phyloP scores from a whole-genome alignment of 2,888 invertebrate genomes.

The Scaptomyza parva region DNA sequence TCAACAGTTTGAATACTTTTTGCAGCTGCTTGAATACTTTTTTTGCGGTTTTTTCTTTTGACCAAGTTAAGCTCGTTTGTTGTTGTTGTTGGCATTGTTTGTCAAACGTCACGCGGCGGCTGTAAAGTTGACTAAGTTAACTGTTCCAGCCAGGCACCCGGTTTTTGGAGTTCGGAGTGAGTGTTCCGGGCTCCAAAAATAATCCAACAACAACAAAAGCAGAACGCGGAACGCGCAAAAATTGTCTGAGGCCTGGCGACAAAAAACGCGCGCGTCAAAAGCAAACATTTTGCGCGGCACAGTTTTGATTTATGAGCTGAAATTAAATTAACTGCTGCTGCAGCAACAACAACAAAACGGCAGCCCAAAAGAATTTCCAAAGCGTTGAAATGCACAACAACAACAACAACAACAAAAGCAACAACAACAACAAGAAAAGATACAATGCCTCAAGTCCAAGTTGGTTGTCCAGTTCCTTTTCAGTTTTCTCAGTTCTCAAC shows the following conservation, averaged over 20 bases:
- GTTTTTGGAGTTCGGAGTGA: constrained; percentile 14
- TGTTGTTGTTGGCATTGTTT: constrained; percentile 67
- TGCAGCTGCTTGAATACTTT: constrained; percentile 48
- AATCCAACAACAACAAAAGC: constrained; percentile 9
- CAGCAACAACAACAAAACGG: constrained; percentile 45
- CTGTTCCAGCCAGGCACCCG: constrained; percentile 49
- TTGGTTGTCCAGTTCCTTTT: constrained; percentile 54
- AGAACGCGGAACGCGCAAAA: constrained; percentile 55
- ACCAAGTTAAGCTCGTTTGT: constrained; percentile 41
- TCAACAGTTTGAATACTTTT: constrained; percentile 15
- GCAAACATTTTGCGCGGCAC: constrained; percentile 80
- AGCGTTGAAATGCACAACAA: constrained; percentile 73
- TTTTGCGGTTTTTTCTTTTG: constrained; percentile 33
- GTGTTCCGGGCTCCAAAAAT: constrained; percentile 39
- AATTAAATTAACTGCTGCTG: constrained; percentile 79
- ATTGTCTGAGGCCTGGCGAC: constrained; percentile 68
- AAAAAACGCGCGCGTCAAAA: constrained; percentile 74
- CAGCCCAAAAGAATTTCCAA: constrained; percentile 69
- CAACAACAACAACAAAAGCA: constrained; percentile 43
- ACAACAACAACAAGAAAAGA: constrained; percentile 50
- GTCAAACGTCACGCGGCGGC: constrained; percentile 71
- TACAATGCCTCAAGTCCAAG: constrained; percentile 59
- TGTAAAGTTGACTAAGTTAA: constrained; percentile 68
- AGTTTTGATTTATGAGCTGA: constrained; percentile 82
- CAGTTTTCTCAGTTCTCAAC: constrained; percentile 47